These are phyloP conservation scores for Alviniconcha marisindica DNA, from an alignment of 1,140 invertebrate genomes.

Conservation along the genomic window DNA sequence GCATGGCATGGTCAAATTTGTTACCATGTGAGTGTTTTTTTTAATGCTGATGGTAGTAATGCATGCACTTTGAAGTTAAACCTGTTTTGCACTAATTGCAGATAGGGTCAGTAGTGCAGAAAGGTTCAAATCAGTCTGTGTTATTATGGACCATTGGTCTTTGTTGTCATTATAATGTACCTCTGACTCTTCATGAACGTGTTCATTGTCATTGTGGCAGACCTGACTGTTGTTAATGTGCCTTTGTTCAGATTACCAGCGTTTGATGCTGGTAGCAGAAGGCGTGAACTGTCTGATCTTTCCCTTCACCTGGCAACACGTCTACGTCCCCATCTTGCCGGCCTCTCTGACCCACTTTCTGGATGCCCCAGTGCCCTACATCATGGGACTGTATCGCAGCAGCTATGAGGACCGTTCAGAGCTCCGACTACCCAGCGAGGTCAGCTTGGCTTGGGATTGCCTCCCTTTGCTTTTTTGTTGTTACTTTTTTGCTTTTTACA, in stretches of 20 bases:
- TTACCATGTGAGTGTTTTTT: too few species aligned
- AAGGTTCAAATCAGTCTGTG: too few species aligned
- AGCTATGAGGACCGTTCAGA: slow-evolving; percentile 77
- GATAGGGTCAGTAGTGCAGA: too few species aligned
- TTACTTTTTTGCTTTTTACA: background rate
- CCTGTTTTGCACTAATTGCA: too few species aligned
- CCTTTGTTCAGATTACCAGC: slow-evolving; percentile 96
- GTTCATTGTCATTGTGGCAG: too few species aligned
- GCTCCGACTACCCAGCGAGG: slow-evolving; percentile 80
- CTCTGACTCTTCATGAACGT: too few species aligned
- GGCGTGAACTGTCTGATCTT: slow-evolving; percentile 92
- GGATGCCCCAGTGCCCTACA: slow-evolving; percentile 98
- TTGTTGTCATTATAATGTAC: background rate
- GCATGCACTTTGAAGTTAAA: too few species aligned
- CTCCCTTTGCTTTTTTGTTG: background rate
- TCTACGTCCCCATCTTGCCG: slow-evolving; percentile 98
- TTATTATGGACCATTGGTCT: background rate
- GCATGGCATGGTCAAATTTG: too few species aligned
- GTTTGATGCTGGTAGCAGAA: slow-evolving; percentile 97
- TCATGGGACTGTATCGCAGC: slow-evolving; percentile 88
- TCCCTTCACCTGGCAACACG: slow-evolving; percentile 98
- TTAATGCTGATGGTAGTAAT: too few species aligned
- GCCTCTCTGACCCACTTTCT: slow-evolving; percentile 96
- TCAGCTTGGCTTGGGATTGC: slow-evolving; percentile 60
- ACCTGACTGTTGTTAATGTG: too few species aligned